A percentile compares a stretch with the other conserved stretches of the same genome.
phyloP scores from a whole-genome alignment of 2,113 vertebrate genomes.

The Dendropsophus ebraccatus region DNA sequence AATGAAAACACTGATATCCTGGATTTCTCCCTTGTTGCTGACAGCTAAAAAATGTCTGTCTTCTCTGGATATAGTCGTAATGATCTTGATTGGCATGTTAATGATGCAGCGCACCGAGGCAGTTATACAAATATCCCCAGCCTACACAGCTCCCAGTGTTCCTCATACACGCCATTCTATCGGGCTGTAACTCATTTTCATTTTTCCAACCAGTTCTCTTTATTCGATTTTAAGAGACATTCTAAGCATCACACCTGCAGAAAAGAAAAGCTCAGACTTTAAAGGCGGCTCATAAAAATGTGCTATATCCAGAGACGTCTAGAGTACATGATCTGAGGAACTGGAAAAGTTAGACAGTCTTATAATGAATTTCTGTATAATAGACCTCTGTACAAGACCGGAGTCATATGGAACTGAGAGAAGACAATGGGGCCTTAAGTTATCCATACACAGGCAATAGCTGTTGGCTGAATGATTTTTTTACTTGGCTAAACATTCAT shows the following conservation, averaged over 20 bases:
- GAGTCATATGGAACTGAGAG: too few species aligned
- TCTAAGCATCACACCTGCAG: neutral
- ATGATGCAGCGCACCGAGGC: slow-evolving; percentile 23
- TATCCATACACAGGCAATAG: too few species aligned
- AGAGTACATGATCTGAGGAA: neutral
- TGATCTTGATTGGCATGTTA: slow-evolving; percentile 54
- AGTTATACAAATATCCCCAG: slow-evolving; percentile 56
- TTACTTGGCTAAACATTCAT: too few species aligned
- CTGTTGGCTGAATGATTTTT: too few species aligned
- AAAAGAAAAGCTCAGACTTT: neutral
- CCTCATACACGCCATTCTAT: neutral
- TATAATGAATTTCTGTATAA: neutral
- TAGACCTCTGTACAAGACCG: too few species aligned
- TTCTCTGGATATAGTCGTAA: slow-evolving; percentile 39
- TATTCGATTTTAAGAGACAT: neutral
- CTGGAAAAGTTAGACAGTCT: neutral
- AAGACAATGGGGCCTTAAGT: too few species aligned
- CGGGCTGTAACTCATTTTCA: slow-evolving; percentile 8
- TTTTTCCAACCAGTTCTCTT: slow-evolving; percentile 2
- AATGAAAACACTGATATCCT: slow-evolving; percentile 32
- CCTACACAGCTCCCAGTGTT: slow-evolving; percentile 41
- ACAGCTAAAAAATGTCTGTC: slow-evolving; percentile 43
- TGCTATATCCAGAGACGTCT: neutral
- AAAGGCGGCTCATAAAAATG: neutral
- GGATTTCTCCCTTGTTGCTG: slow-evolving; percentile 9